These are phyloP conservation scores for Ctenodactylus gundi DNA, from an alignment of 2,113 vertebrate genomes.

Conservation along the genomic window DNA sequence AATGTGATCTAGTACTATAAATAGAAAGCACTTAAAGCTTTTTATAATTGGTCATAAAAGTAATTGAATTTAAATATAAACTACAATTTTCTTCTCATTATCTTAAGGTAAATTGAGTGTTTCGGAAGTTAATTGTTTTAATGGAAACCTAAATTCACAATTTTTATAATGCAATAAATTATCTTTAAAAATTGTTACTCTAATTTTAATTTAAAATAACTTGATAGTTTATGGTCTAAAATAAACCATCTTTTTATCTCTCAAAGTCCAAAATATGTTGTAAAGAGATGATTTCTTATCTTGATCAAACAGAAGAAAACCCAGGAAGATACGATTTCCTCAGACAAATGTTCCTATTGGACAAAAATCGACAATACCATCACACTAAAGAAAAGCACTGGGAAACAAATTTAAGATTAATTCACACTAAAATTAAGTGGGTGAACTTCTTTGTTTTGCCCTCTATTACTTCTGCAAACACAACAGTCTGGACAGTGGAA, in stretches of 20 bases:
- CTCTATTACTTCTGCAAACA: background rate
- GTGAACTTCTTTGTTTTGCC: background rate
- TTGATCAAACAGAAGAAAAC: no score
- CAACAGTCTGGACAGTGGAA: background rate
- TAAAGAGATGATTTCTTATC: background rate
- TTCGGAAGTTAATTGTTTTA: slow-evolving; percentile 57
- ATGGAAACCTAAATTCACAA: slow-evolving; percentile 15
- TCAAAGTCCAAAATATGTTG: no score
- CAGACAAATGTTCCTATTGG: background rate
- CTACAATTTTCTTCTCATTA: slow-evolving; percentile 33
- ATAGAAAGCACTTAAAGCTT: slow-evolving; percentile 32
- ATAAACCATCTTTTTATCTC: no score
- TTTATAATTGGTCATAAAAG: slow-evolving; percentile 32
- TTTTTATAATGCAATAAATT: background rate
- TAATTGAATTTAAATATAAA: slow-evolving; percentile 48
- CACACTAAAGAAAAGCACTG: background rate
- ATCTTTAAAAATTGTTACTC: background rate
- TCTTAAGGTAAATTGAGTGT: slow-evolving; percentile 40
- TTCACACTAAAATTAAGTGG: background rate
- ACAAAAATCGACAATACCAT: background rate
- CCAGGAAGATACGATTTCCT: no score
- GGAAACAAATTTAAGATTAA: slow-evolving; percentile 18
- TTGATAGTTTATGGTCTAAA: background rate
- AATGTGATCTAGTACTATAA: slow-evolving; percentile 31
- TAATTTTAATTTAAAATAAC: background rate